Percentiles rank a stretch among this genome's conserved stretches.
Conservation (phyloP, 2,113 vertebrate species). For the Bagarius yarrelli region DNA sequence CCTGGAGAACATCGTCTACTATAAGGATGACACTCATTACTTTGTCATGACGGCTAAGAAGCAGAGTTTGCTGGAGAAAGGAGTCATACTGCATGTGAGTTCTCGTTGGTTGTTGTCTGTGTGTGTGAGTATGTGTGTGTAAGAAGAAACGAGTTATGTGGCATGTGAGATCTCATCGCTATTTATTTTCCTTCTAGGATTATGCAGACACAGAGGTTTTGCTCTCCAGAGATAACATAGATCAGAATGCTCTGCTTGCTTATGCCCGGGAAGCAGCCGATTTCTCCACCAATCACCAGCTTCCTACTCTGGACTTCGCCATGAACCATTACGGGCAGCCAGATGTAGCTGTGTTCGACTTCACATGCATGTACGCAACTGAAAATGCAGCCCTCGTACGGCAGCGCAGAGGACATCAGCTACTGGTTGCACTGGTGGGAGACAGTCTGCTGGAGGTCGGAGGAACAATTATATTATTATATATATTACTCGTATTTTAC, state of each 20-base stretch:
- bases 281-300: conserved; percentile 91
- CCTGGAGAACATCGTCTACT: conserved; percentile 97
- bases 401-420: conserved; percentile 78
- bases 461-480: neutral
- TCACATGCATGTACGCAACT: conserved; percentile 94
- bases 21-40: conserved; percentile 97
- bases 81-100: conserved; percentile 88
- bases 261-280: conserved; percentile 87
- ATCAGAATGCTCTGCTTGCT: conserved; percentile 87
- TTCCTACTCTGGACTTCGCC: conserved; percentile 88
- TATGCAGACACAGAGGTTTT: conserved; percentile 84
- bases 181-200: conserved; percentile 72
- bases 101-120: neutral
- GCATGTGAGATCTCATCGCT: neutral
- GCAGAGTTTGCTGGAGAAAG: conserved; percentile 91
- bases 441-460: conserved; percentile 93
- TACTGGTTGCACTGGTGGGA: conserved; percentile 89
- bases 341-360: conserved; percentile 97
- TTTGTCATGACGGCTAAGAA: conserved; percentile 99
- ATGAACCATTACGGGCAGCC: conserved; percentile 96
- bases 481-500: too few relatives aligned
- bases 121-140: too few relatives aligned
- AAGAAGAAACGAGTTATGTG: too few relatives aligned
- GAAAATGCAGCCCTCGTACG: conserved; percentile 89
- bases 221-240: conserved; percentile 86